These are phyloP conservation scores for Papilio elwesi DNA, from an alignment of 2,888 invertebrate genomes.

Conservation along the genomic window DNA sequence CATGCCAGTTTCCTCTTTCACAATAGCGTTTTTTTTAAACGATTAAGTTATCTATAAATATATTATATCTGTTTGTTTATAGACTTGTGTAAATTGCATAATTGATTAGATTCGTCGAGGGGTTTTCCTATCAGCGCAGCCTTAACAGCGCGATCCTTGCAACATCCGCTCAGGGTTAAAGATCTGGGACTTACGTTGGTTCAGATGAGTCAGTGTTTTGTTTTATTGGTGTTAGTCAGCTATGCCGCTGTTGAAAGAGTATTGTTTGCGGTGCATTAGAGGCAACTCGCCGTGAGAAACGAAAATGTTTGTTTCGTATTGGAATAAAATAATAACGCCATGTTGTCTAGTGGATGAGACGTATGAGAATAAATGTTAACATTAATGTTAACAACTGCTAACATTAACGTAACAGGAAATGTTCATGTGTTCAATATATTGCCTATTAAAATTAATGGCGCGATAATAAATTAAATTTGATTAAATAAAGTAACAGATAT, in stretches of 20 bases:
- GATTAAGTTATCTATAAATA: background rate
- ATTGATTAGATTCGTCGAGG: background rate
- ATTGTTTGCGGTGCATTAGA: conserved; percentile 1
- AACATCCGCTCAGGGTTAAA: conserved; percentile 33
- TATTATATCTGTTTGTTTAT: conserved; percentile 2
- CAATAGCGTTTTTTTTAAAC: too few relatives aligned
- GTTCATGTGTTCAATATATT: too few relatives aligned
- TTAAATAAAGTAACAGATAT: too few relatives aligned
- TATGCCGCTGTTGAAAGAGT: background rate
- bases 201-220: conserved; percentile 32
- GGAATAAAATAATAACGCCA: background rate
- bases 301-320: background rate
- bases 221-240: background rate
- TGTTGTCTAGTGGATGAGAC: too few relatives aligned
- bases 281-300: background rate
- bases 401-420: too few relatives aligned
- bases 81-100: background rate
- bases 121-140: background rate
- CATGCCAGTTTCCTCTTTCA: too few relatives aligned
- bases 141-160: conserved; percentile 19
- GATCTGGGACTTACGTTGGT: conserved; percentile 17
- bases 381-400: too few relatives aligned
- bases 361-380: too few relatives aligned
- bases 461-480: too few relatives aligned
- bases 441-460: too few relatives aligned